Evolutionary conservation across 2,888 invertebrate species (phyloP).

Genomic region (Aspidiotus rigidus): DNA sequence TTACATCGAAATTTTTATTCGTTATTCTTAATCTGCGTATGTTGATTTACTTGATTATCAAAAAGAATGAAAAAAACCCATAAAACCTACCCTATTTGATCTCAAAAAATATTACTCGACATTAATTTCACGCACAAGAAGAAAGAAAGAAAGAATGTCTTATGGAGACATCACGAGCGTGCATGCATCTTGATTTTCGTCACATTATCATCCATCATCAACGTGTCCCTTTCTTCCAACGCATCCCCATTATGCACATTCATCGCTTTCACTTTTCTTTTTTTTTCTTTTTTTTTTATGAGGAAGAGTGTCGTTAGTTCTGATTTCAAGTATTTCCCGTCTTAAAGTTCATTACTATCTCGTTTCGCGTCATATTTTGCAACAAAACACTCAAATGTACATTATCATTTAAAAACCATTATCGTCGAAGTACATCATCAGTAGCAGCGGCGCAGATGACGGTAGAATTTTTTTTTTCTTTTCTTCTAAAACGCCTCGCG

Average conservation of each 20-base stretch:
- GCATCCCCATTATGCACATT: not conserved
- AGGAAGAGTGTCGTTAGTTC: not conserved
- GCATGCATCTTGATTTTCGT: not conserved
- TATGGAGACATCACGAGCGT: not conserved
- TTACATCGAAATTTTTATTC: too few relatives aligned
- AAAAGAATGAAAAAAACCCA: too few relatives aligned
- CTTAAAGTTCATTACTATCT: slow-evolving; percentile 15
- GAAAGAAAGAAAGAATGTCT: too few relatives aligned
- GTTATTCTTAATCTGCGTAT: too few relatives aligned
- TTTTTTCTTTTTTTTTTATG: not conserved
- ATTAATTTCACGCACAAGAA: too few relatives aligned
- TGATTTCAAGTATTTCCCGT: slow-evolving; percentile 8
- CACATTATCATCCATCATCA: not conserved
- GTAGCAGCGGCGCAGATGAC: too few relatives aligned
- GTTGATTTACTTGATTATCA: too few relatives aligned
- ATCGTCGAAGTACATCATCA: slow-evolving; percentile 16
- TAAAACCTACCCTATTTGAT: too few relatives aligned
- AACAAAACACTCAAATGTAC: slow-evolving; percentile 31
- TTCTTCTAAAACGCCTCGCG: not conserved
- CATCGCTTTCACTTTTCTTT: not conserved
- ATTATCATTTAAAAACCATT: slow-evolving; percentile 31
- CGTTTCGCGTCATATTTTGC: slow-evolving; percentile 11
- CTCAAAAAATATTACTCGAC: too few relatives aligned
- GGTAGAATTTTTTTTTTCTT: slow-evolving; percentile 6
- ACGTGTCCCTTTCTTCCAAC: not conserved